A percentile compares a stretch with the other conserved stretches of the same genome.
Evolutionary conservation across 2,888 invertebrate species (phyloP).

Genomic region (Parelbella ahira): DNA sequence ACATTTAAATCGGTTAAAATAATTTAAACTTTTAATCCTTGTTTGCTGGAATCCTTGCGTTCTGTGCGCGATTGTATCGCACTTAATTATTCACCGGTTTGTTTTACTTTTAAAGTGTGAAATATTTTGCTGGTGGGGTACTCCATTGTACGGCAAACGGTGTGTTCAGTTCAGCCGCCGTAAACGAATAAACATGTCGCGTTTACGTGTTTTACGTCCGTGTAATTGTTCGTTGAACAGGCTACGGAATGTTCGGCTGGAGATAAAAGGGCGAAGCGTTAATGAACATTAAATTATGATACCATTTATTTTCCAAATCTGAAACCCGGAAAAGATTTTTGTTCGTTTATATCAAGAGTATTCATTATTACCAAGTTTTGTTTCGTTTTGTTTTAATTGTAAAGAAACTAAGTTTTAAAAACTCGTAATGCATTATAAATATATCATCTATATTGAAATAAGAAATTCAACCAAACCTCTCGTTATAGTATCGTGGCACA

Average conservation of each 20-base stretch:
- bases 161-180: constrained; percentile 17
- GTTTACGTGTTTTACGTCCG: constrained; percentile 14
- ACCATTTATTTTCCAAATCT: no score
- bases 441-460: no score
- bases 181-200: constrained; percentile 14
- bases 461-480: no score
- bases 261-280: background rate
- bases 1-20: constrained; percentile 64
- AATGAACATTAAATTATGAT: no score
- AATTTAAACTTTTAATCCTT: constrained; percentile 67
- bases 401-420: no score
- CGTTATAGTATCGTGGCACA: no score
- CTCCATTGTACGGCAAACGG: constrained; percentile 16
- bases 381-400: no score
- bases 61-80: constrained; percentile 18
- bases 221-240: constrained; percentile 17
- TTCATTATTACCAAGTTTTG: no score
- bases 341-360: no score
- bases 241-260: background rate
- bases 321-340: no score
- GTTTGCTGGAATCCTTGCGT: constrained; percentile 43
- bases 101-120: constrained; percentile 4
- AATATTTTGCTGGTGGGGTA: no score
- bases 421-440: background rate
- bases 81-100: constrained; percentile 25